These are phyloP conservation scores for Perca schrenkii DNA, from an alignment of 2,113 vertebrate genomes.

Conservation along the genomic window DNA sequence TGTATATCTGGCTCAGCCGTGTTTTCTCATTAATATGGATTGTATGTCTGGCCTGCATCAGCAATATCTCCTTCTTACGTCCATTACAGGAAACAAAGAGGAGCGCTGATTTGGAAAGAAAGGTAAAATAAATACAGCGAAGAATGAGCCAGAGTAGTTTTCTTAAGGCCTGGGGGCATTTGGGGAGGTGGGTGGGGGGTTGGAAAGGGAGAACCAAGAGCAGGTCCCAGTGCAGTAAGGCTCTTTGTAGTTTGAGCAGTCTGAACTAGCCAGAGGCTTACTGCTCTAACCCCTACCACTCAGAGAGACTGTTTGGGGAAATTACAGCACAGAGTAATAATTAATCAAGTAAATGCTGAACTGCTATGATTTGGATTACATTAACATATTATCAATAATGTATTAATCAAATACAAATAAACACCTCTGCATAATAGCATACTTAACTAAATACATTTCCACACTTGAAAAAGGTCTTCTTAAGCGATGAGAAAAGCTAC, in stretches of 20 bases:
- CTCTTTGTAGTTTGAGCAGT: slow-evolving; percentile 81
- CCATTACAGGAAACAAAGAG: slow-evolving; percentile 75
- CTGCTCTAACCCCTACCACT: slow-evolving; percentile 77
- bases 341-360: slow-evolving; percentile 81
- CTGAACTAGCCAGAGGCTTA: slow-evolving; percentile 81
- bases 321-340: slow-evolving; percentile 80
- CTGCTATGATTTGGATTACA: slow-evolving; percentile 80
- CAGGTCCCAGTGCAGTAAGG: slow-evolving; percentile 77
- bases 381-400: slow-evolving; percentile 83
- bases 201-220: slow-evolving; percentile 72
- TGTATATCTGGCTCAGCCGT: slow-evolving; percentile 26
- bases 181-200: slow-evolving; percentile 61
- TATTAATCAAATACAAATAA: slow-evolving; percentile 83
- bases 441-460: slow-evolving; percentile 69
- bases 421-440: slow-evolving; percentile 76
- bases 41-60: slow-evolving; percentile 51
- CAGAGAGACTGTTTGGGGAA: slow-evolving; percentile 77
- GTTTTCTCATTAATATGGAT: slow-evolving; percentile 65
- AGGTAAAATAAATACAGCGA: slow-evolving; percentile 74
- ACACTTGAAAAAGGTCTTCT: slow-evolving; percentile 49
- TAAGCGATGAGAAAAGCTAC: slow-evolving; percentile 35
- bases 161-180: slow-evolving; percentile 73
- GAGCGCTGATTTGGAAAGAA: slow-evolving; percentile 68
- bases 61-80: slow-evolving; percentile 41
- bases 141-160: slow-evolving; percentile 71